Base-by-base conservation (phyloP, 2,888 invertebrate genomes). In the Malthinus flaveolus region DNA sequence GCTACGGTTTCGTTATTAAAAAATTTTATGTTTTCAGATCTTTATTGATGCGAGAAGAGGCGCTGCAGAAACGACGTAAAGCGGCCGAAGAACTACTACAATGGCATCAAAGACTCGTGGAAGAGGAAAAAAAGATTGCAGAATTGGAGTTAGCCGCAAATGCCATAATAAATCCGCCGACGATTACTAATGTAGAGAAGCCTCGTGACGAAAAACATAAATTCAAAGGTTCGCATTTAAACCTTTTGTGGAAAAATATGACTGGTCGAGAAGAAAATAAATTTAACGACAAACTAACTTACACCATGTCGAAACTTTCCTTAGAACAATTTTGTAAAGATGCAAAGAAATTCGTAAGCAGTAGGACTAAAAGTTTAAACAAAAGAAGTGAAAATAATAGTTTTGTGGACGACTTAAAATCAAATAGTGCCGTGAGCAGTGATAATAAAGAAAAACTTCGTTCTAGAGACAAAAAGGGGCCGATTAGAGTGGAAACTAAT, bases 21-120 rank as follows among this genome's bases (percentile, higher is more conserved):
- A 33, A 13, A 12, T n/a, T 36, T 48, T 36, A 9, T 32, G 23
- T 23, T 63, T 67, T 51, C 66, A 80, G 79, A 65, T 73, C 75
- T 13, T 69, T 83, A 57, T 75, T 76, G 65, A 79, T 81, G 72
- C 78, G 81, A 50, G 82, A 83, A 71, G 76, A 75, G 35, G 80
- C 80, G 54, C 70, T 83, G 50, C 74, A 76, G 52, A 77, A 78
- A 65, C 77, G 83, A 13, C 75, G 80, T 48, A 75, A 80, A 68
- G 78, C 79, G 64, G 81, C 81, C 34, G 82, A 83, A 70, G 79
- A 79, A 60, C 69, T 83, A 50, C 69, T 83, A 65, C 74, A 80
- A 76, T 83, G 83, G 82, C 82, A 83, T 73, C 80, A 80, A 63
- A 79, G 80, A 52, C 73, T 84, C 31, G 75, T 82, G 64, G 79